Percentiles rank a stretch among this genome's conserved stretches.
phyloP scores from a whole-genome alignment of 2,113 vertebrate genomes.

The Nestor notabilis region DNA sequence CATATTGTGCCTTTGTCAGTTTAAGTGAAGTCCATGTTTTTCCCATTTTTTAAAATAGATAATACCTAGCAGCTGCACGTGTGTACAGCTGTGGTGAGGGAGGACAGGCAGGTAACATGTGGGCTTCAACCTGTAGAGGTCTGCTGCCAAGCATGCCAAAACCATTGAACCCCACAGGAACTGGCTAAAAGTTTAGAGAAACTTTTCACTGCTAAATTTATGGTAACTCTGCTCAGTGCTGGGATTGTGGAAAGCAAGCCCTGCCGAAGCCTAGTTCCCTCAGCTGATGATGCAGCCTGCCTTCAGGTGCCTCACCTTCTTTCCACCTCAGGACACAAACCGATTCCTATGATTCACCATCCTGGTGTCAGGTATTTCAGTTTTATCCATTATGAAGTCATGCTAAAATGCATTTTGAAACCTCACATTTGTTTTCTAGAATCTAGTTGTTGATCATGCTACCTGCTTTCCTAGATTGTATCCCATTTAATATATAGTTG shows the following conservation, averaged over 20 bases:
- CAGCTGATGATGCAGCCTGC: fast-evolving
- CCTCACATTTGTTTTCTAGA: not conserved
- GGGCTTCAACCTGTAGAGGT: not conserved
- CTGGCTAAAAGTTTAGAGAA: not conserved
- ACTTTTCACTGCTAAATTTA: not conserved
- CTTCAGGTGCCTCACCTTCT: not conserved
- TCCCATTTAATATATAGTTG: not conserved
- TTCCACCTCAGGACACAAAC: not conserved
- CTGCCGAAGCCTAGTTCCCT: not conserved
- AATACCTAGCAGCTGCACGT: not conserved
- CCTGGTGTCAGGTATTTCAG: not conserved
- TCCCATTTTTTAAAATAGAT: not conserved
- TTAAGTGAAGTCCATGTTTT: not conserved
- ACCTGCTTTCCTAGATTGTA: not conserved
- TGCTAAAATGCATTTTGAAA: not conserved
- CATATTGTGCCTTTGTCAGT: not conserved
- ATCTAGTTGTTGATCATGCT: not conserved
- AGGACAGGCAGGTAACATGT: fast-evolving
- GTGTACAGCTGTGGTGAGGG: not conserved
- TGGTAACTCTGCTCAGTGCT: not conserved
- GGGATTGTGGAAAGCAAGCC: not conserved
- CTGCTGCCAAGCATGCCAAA: not conserved
- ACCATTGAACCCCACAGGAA: not conserved
- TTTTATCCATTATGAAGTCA: not conserved
- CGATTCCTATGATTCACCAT: not conserved